A percentile compares a stretch with the other conserved stretches of the same genome.
phyloP scores from a whole-genome alignment of 2,113 vertebrate species.

The Antennarius striatus region DNA sequence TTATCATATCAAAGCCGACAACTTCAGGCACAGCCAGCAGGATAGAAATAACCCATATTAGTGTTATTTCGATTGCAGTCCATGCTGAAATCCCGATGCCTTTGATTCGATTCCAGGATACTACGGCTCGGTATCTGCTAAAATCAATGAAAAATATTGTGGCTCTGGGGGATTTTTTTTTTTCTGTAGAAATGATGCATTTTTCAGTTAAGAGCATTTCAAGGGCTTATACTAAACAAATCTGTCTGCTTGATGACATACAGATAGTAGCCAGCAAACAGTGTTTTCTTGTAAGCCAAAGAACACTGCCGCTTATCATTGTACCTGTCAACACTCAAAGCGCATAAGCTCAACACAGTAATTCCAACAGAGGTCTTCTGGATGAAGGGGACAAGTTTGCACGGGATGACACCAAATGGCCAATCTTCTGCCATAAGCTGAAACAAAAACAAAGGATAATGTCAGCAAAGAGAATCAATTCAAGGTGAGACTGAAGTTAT shows the following conservation, averaged over 20 bases:
- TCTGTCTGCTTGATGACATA: constrained; percentile 47
- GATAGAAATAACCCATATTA: constrained; percentile 90
- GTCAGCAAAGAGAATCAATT: constrained; percentile 22
- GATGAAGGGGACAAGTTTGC: constrained; percentile 93
- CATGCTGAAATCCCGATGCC: constrained; percentile 85
- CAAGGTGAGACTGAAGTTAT: constrained; percentile 26
- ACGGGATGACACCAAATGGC: constrained; percentile 89
- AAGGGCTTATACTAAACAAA: constrained; percentile 60
- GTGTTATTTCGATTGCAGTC: constrained; percentile 87
- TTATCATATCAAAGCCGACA: constrained; percentile 89
- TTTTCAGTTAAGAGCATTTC: constrained; percentile 51
- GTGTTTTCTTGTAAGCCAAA: constrained; percentile 33
- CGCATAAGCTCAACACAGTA: constrained; percentile 91
- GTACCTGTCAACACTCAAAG: constrained; percentile 93
- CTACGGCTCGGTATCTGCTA: constrained; percentile 88
- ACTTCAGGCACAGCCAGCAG: constrained; percentile 90
- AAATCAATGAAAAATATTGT: constrained; percentile 54
- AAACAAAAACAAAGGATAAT: constrained; percentile 45
- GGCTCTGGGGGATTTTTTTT: constrained; percentile 48
- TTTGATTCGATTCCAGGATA: constrained; percentile 90
- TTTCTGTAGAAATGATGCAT: constrained; percentile 42
- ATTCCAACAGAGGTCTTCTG: constrained; percentile 94
- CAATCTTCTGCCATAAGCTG: constrained; percentile 92
- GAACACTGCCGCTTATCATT: constrained; percentile 48
- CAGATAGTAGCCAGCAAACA: constrained; percentile 37